Percentiles rank a stretch among this genome's conserved stretches.
Conservation (phyloP, 2,797 vertebrate species). For the Hippocampus kuda region DNA sequence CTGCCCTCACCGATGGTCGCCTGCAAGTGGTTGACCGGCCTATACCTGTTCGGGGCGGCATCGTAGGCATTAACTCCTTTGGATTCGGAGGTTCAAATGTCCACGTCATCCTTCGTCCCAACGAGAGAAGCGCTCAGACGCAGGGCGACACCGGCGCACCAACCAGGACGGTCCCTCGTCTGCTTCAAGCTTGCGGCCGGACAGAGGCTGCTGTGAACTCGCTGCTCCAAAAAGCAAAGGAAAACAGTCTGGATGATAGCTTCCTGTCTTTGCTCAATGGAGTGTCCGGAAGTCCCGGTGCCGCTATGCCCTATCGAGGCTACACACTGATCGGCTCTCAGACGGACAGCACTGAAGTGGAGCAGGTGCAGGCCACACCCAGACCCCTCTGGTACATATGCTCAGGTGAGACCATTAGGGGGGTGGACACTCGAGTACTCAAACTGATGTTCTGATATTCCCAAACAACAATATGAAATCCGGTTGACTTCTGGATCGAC, state of each 20-base stretch:
- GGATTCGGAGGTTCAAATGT: conserved; percentile 95
- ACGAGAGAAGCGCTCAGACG: conserved; percentile 24
- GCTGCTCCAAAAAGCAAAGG: conserved; percentile 69
- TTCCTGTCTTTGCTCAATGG: conserved; percentile 78
- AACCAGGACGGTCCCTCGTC: conserved; percentile 45
- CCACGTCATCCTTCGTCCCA: conserved; percentile 81
- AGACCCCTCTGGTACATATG: conserved; percentile 91
- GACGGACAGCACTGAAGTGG: conserved; percentile 64
- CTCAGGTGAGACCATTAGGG: conserved; percentile 69
- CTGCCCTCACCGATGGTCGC: conserved; percentile 74
- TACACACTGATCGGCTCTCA: conserved; percentile 73
- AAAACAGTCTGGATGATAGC: conserved; percentile 49
- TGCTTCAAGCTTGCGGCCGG: conserved; percentile 82
- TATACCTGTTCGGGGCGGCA: conserved; percentile 72
- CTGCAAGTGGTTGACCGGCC: conserved; percentile 77
- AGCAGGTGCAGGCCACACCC: conserved; percentile 60
- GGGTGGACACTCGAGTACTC: not conserved
- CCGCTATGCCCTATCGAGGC: conserved; percentile 82
- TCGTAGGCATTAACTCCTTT: conserved; percentile 87
- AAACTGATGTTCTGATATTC: not conserved
- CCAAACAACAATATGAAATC: not conserved
- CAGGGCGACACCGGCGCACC: accelerated
- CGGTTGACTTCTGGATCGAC: not conserved
- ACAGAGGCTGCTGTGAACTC: conserved; percentile 71
- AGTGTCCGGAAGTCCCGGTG: conserved; percentile 61